Base-by-base conservation (phyloP, 2,888 invertebrate genomes). In the Lypha dubia region DNA sequence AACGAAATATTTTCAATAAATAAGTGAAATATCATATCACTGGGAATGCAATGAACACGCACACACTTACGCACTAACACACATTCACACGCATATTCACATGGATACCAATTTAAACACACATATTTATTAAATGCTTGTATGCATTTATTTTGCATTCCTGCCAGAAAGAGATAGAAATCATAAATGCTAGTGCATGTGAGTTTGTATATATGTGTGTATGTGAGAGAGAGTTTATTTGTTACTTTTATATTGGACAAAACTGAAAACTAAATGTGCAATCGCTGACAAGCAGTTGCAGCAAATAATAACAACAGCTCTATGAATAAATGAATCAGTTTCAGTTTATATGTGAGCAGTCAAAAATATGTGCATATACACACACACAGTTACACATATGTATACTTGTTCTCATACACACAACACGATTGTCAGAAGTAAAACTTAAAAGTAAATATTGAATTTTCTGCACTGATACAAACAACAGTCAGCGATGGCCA, bases 21-120 rank as follows among this genome's bases (percentile, higher is more conserved):
- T 84, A 84, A 84, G 74, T 84, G 84, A 84, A 84, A 84, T 84
- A 84, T 84, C 77, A 84, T 84, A 84, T 84, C 71, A 83, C 76
- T 79, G 85, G 38, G 60, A 76, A 81, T 74, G 77, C 73, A 84
- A 20, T 38, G 41, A 20, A 49, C 7, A 44, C 20, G 22, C 35
- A 28, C n/a, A 28, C 28, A 65, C 67, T 68, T 13, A 71, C n/a
- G 28, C 13, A 53, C 3, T 32, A 5, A 32, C 15, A 58, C 28
- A 28, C 32, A 58, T 3, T 41, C 15, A 41, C 58, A 22, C 41
- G 41, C 28, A 53, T 7, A 44, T 41, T 38, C 35, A 63, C 17
- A 35, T 11, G 32, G 51, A 68, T 13, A 56, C 70, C 20, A 20
- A 77, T n/a, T 46, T 24, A 38, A 35, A 6, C 28, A 28, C 22